Evolutionary conservation across 2,113 vertebrate species (phyloP).

Genomic region (Baryphthengus martii): DNA sequence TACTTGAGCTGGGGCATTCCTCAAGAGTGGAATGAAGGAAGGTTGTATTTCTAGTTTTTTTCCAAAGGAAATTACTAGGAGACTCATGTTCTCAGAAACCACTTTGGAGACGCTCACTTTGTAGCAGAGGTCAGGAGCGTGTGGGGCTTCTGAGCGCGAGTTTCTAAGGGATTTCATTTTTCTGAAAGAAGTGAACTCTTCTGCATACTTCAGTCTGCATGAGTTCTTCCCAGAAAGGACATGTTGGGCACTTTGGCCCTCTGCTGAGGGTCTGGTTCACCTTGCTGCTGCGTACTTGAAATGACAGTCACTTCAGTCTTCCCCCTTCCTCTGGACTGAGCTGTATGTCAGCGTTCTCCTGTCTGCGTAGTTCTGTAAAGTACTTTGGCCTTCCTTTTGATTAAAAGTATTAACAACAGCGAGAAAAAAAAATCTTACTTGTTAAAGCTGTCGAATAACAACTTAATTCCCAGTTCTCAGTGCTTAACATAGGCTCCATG

Average conservation of each 20-base stretch:
- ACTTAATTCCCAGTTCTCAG: neutral
- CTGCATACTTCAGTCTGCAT: neutral
- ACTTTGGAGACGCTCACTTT: neutral
- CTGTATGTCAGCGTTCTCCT: neutral
- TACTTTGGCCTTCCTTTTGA: neutral
- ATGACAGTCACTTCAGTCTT: neutral
- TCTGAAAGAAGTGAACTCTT: neutral
- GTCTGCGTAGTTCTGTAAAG: fast-evolving
- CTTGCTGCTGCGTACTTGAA: neutral
- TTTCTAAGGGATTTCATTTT: neutral
- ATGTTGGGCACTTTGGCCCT: neutral
- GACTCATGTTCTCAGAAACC: fast-evolving
- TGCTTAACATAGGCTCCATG: neutral
- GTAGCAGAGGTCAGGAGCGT: neutral
- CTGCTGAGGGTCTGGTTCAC: neutral
- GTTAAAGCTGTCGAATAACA: neutral
- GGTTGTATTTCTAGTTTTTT: neutral
- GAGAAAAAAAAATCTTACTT: neutral
- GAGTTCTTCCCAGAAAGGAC: neutral
- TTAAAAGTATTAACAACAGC: neutral
- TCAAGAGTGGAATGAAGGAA: neutral
- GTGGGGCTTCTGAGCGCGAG: neutral
- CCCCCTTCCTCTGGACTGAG: neutral
- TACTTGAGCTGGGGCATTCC: neutral
- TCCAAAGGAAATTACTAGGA: neutral